Evolutionary conservation across 2,113 vertebrate species (phyloP), one percentile per base, ranked within the genome.

Genomic region (Lampris megalopsis): DNA sequence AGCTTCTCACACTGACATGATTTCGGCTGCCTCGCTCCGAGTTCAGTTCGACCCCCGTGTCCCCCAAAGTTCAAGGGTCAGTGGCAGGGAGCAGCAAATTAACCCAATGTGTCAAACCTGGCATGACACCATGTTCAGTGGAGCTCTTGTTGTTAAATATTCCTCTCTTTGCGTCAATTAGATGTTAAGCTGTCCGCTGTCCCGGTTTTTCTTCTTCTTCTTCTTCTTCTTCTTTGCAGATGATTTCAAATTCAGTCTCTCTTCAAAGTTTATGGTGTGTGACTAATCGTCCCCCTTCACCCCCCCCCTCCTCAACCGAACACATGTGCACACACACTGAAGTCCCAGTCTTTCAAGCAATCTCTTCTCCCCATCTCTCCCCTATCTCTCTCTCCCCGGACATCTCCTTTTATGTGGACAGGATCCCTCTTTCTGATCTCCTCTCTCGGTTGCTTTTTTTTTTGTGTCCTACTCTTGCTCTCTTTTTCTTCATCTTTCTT

Each of bases 21-120:
- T 94, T 95, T 91, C 82, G 86, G 87, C 89, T 90, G 93, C 92
- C 89, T 90, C 84, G 64, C 89, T 93, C 91, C 71, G 89, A 90
- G 91, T 71, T 89, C 80, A 60, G 58, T 85, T 87, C 60, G 93
- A 94, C 91, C 93, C 86, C 41, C n/a, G 5, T 75, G 88, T 86
- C 86, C 89, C 88, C 69, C 38, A 71, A 77, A 84, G 94, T 86
- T 94, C 92, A 93, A 73, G 84, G 94, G 93, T 93, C 94, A 91
- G 71, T 85, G 84, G 79, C 80, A 89, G 89, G 85, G 92, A 93
- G 88, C 94, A 91, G 93, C 93, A 95, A 94, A 95, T 95, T 94
- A 95, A 94, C 92, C 93, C 94, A 94, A 94, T 95, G 94, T 91
- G 93, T 94, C 94, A 95, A 93, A 94, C 49, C 79, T 89, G 88